Evolutionary conservation across 1,140 invertebrate species (phyloP).

Genomic region (Pygmarrhopalites habei): DNA sequence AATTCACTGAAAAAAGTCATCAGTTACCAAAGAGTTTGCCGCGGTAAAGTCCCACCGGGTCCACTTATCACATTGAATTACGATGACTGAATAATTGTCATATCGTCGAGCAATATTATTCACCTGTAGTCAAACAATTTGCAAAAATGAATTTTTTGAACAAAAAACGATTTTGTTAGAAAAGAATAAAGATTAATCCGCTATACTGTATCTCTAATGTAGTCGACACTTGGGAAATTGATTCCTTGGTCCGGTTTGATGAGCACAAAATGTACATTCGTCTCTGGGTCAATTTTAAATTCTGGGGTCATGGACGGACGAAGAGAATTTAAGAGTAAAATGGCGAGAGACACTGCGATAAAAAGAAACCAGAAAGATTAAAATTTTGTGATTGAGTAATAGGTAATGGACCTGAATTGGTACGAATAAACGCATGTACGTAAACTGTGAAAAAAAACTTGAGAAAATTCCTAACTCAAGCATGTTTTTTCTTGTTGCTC

Average conservation of each 20-base stretch:
- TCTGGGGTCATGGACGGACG: conserved; percentile 17
- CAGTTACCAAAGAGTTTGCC: conserved; percentile 30
- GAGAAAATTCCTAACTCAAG: no score
- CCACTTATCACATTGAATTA: conserved; percentile 36
- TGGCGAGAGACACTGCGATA: conserved; percentile 69
- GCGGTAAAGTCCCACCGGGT: conserved; percentile 33
- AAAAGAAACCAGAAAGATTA: no score
- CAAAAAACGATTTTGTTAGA: no score
- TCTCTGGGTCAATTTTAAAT: conserved; percentile 36
- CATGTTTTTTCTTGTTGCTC: no score
- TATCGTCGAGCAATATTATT: conserved; percentile 27
- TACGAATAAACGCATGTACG: no score
- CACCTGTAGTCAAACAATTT: no score
- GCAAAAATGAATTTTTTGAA: no score
- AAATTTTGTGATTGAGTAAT: no score
- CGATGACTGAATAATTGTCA: conserved; percentile 8
- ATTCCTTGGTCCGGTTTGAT: conserved; percentile 67
- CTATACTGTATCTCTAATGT: conserved; percentile 71
- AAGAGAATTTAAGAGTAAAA: conserved; percentile 56
- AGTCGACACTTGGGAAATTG: conserved; percentile 81
- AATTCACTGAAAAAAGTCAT: no score
- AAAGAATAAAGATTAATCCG: no score
- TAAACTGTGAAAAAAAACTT: no score
- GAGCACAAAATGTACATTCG: conserved; percentile 64
- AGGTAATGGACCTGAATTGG: no score